Conservation (phyloP, 2,888 invertebrate species). For the Acleris literana region DNA sequence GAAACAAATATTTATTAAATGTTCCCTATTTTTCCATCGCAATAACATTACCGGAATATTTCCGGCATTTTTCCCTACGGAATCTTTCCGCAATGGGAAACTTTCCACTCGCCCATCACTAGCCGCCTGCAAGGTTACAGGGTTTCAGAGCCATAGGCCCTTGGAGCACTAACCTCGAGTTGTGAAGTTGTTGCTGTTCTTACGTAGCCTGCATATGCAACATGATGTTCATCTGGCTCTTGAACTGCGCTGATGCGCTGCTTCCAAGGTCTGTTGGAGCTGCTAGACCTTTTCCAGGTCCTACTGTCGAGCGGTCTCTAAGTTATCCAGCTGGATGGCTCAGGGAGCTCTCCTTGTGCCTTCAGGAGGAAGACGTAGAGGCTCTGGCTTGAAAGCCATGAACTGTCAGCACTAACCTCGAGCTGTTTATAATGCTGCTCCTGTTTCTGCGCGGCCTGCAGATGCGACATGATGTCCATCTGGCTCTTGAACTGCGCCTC, state of each 20-base stretch:
- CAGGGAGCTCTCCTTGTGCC: constrained; percentile 56
- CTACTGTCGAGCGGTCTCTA: constrained; percentile 89
- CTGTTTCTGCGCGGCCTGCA: constrained; percentile 90
- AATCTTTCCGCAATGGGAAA: too few species aligned
- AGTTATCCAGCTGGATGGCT: constrained; percentile 78
- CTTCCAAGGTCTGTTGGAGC: constrained; percentile 90
- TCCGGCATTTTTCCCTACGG: too few species aligned
- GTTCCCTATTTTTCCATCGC: too few species aligned
- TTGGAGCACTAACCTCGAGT: constrained; percentile 80
- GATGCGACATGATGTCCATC: constrained; percentile 88
- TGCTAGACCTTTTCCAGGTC: constrained; percentile 90
- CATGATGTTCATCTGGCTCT: constrained; percentile 89
- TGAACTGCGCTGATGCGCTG: constrained; percentile 91
- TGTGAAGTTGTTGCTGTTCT: constrained; percentile 91
- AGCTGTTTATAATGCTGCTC: constrained; percentile 91
- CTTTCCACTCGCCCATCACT: too few species aligned
- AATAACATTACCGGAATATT: too few species aligned
- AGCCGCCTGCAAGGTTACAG: too few species aligned
- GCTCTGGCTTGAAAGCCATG: too few species aligned
- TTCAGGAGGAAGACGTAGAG: too few species aligned
- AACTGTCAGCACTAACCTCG: constrained; percentile 73
- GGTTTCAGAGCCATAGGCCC: too few species aligned
- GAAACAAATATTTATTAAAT: too few species aligned
- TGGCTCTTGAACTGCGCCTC: constrained; percentile 90
- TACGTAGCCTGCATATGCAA: constrained; percentile 89